Conservation (phyloP, 2,888 invertebrate species). For the Mamestra brassicae region DNA sequence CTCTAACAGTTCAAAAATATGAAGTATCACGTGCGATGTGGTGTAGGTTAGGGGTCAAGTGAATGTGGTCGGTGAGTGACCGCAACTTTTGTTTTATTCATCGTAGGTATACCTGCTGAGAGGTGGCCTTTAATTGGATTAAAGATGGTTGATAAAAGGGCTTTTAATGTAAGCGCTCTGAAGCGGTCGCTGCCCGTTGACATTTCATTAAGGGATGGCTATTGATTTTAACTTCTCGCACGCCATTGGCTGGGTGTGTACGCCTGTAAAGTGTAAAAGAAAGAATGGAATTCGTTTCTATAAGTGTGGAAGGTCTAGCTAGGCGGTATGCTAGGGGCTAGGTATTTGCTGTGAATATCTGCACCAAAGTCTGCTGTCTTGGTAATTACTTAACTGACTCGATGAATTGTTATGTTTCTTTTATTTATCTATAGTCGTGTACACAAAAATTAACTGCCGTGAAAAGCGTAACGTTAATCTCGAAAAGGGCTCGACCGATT, state of each 20-base stretch:
- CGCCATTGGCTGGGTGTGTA: constrained; percentile 66
- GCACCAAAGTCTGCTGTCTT: not conserved
- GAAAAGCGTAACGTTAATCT: too few species aligned
- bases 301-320: not conserved
- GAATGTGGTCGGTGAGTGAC: constrained; percentile 70
- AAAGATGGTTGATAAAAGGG: constrained; percentile 87
- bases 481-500: not conserved
- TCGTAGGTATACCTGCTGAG: constrained; percentile 81
- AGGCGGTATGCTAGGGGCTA: too few species aligned
- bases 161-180: constrained; percentile 81
- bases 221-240: constrained; percentile 77
- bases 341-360: not conserved
- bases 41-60: constrained; percentile 65
- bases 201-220: constrained; percentile 83
- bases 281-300: constrained; percentile 8
- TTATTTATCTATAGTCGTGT: too few species aligned
- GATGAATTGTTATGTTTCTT: too few species aligned
- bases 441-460: not conserved
- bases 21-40: constrained; percentile 39
- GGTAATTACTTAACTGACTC: not conserved
- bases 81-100: constrained; percentile 88
- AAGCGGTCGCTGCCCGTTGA: constrained; percentile 74
- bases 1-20: constrained; percentile 48
- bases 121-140: constrained; percentile 87
- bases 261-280: constrained; percentile 37